Conservation (phyloP, 2,113 vertebrate genomes). For the Riparia riparia region DNA sequence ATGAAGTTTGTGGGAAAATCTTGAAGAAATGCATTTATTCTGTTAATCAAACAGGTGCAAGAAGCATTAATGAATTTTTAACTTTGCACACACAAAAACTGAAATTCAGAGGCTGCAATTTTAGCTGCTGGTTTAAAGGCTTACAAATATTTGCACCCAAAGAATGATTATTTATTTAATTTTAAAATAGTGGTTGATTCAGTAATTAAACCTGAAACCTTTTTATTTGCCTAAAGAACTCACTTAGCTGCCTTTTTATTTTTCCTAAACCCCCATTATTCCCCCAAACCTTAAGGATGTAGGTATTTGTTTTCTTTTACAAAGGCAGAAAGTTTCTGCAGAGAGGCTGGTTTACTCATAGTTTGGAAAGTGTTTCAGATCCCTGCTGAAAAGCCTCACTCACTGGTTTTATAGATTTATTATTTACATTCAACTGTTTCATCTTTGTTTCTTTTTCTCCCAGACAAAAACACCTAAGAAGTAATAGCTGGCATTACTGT, state of each 20-base stretch:
- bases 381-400: not conserved
- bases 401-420: not conserved
- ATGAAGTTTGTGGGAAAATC: not conserved
- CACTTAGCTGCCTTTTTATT: not conserved
- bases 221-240: not conserved
- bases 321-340: not conserved
- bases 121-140: not conserved
- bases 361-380: not conserved
- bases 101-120: not conserved
- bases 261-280: not conserved
- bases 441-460: not conserved
- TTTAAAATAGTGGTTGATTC: not conserved
- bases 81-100: not conserved
- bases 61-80: not conserved
- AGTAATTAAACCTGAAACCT: not conserved
- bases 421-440: not conserved
- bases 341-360: not conserved
- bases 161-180: not conserved
- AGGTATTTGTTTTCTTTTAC: not conserved
- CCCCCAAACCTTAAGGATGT: not conserved
- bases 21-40: not conserved
- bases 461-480: slow-evolving; percentile 48
- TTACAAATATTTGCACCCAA: not conserved
- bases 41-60: not conserved
- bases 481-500: slow-evolving; percentile 74